These are phyloP conservation scores for Dynastes maya DNA, from an alignment of 2,888 invertebrate species.

Conservation along the genomic window DNA sequence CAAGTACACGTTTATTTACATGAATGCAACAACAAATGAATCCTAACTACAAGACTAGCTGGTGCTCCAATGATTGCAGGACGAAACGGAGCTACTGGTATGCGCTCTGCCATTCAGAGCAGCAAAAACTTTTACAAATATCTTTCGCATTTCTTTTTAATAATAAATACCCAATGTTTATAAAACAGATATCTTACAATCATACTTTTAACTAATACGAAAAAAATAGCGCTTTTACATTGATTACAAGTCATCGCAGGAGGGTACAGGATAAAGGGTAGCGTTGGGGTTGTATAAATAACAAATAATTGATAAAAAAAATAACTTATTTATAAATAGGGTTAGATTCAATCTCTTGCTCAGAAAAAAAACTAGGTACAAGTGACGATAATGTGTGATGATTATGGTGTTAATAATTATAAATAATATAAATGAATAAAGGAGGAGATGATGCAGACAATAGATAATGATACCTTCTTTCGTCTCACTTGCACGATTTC, in stretches of 20 bases:
- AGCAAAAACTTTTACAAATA: conserved; percentile 23
- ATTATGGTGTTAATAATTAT: conserved; percentile 49
- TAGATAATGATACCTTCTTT: conserved; percentile 5
- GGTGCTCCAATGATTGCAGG: conserved; percentile 61
- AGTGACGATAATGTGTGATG: conserved; percentile 31
- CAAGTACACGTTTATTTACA: conserved; percentile 56
- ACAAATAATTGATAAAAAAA: conserved; percentile 57
- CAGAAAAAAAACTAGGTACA: conserved; percentile 25
- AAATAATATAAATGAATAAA: conserved; percentile 49
- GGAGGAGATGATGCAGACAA: conserved; percentile 38
- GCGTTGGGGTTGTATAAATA: conserved; percentile 35
- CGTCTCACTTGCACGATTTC: conserved; percentile 26
- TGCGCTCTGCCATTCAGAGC: conserved; percentile 49
- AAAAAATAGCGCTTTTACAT: conserved; percentile 52
- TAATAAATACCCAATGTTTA: conserved; percentile 58
- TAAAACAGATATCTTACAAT: conserved; percentile 60
- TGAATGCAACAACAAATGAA: conserved; percentile 54
- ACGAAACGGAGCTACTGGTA: conserved; percentile 59
- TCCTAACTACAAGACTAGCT: conserved; percentile 69
- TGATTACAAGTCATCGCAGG: conserved; percentile 36
- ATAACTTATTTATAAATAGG: conserved; percentile 65
- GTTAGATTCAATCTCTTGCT: conserved; percentile 56
- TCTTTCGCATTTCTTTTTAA: conserved; percentile 10
- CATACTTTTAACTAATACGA: conserved; percentile 62
- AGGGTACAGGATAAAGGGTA: conserved; percentile 22